Evolutionary conservation across 2,797 vertebrate genomes (phyloP), one percentile per base, ranked within the genome.

Genomic region (Periophthalmus magnuspinnatus): DNA sequence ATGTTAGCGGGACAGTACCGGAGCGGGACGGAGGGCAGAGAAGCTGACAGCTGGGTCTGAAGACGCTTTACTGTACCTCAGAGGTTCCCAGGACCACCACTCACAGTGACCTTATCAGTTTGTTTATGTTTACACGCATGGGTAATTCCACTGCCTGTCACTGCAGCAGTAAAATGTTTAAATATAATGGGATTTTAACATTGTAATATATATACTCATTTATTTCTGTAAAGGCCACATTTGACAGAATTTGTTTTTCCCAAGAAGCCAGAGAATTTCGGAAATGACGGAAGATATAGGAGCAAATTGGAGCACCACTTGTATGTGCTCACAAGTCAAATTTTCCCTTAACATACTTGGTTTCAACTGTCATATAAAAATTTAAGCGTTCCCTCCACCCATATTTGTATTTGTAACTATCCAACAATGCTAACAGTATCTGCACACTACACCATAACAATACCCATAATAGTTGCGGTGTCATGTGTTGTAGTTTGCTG

Each of bases 31-130:
- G 81, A 54, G 72, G 71, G 70, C 52, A 21, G 70, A 69, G 71
- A 85, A 55, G 73, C 78, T 67, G 86, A 90, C 89, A 91, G 84
- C 87, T 89, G 82, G 82, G 70, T 78, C 68, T 62, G 73, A 69
- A 80, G 66, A 70, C 75, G 58, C 66, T 57, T 56, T 14, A 13
- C 45, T 60, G 71, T 68, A 81, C 71, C 64, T 82, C 67, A 19
- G 52, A 17, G 48, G 71, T 88, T 88, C 84, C 74, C 79, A 86
- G 76, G 81, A 65, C 36, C 5, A 28, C 19, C 10, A 61, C 41
- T 48, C 62, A 68, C 14, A 17, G 13, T 81, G 81, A 84, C 81
- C 78, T 74, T 63, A 47, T 50, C 65, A 56, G 54, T 78, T 79
- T 82, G 80, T 88, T 86, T 84, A 81, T 74, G 38, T 58, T 8